phyloP scores from a whole-genome alignment of 2,113 vertebrate genomes.

The Trogon surrucura region DNA sequence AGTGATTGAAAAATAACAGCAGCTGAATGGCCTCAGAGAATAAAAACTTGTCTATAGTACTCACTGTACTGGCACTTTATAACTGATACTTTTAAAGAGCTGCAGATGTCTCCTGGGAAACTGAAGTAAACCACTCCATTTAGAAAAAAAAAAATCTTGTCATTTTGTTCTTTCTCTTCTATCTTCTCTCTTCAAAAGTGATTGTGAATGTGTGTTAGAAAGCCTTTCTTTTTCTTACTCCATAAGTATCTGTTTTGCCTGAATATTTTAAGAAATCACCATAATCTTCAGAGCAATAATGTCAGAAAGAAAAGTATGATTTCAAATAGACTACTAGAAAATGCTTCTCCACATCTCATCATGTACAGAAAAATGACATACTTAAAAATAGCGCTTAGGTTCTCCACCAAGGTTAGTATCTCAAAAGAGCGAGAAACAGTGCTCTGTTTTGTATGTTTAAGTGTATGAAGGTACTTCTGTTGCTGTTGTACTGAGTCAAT shows the following conservation, averaged over 20 bases:
- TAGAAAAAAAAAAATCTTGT: background rate
- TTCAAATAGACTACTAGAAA: background rate
- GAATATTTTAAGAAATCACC: background rate
- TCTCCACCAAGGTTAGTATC: background rate
- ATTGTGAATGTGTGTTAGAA: background rate
- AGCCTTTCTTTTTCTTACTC: background rate
- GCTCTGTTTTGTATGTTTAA: background rate
- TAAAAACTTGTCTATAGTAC: background rate
- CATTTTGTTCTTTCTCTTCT: background rate
- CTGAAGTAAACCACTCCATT: background rate
- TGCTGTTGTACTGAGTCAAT: background rate
- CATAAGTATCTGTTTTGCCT: background rate
- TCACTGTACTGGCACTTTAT: background rate
- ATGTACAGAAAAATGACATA: background rate
- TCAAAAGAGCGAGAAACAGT: background rate
- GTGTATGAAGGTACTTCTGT: background rate
- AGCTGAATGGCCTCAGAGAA: conserved; percentile 10
- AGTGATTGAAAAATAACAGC: background rate
- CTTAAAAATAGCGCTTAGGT: background rate
- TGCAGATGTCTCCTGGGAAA: background rate
- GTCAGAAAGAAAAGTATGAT: background rate
- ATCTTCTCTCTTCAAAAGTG: background rate
- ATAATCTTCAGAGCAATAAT: background rate
- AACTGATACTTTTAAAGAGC: background rate
- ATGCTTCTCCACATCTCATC: background rate